Evolutionary conservation across 2,888 invertebrate genomes (phyloP), one percentile per base, ranked within the genome.

Genomic region (Caenorhabditis uteleia): DNA sequence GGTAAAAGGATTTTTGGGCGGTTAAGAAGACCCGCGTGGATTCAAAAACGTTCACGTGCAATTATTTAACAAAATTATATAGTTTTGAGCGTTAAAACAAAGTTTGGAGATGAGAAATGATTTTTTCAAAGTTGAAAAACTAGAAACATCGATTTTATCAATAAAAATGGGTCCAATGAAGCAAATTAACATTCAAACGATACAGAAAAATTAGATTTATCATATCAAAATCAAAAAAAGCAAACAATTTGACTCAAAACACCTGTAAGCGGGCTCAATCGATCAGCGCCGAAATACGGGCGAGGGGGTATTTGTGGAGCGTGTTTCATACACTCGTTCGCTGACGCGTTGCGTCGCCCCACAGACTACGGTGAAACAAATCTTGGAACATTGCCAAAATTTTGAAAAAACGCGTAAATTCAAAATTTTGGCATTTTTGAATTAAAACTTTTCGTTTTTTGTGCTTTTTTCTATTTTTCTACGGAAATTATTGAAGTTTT

Each of bases 241-340:
- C 14, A n/a, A 33, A n/a, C 33, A 36, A 36, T 36, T 36, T 20
- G 3, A 36, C 36, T 4, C 18, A 6, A 3, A 21, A 29, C 31
- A 16, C 31, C 21, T 31, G 34, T 18, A 31, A 31, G 20, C 14
- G 2, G 16, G 42, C 33, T 14, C 18, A 47, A n/a, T n/a, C 12
- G 20, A 43, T 16, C 36, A 23, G 34, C 23, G 40, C n/a, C 46
- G 54, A 18, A 49, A 65, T 39, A 65, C 54, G 58, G 58, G 49
- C 58, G 56, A 54, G 49, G 33, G 46, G 40, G 34, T 42, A 20
- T 40, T 58, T 57, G 29, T 16, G 61, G 33, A 61, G 61, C 61
- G 61, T 61, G 61, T 61, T 55, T 31, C n/a, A 18, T 45, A 61
- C 61, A 61, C 55, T 51, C 51, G 31, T 55, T 50, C 61, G 61